Evolutionary conservation across 2,888 invertebrate genomes (phyloP).

Genomic region (Sisyra nigra): DNA sequence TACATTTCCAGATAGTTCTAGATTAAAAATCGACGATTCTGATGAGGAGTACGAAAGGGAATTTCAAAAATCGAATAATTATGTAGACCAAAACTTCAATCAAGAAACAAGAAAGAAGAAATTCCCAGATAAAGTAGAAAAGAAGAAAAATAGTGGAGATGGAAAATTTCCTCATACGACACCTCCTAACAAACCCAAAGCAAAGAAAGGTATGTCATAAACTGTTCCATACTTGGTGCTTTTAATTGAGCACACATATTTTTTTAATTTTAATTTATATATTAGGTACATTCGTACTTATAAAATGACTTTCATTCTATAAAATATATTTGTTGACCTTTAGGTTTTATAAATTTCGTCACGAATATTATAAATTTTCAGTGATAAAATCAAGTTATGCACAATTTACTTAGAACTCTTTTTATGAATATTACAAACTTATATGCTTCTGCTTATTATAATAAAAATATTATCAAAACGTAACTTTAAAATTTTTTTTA

Average conservation of each 20-base stretch:
- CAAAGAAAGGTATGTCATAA: slow-evolving; percentile 1
- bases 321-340: too few relatives aligned
- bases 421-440: too few relatives aligned
- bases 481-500: too few relatives aligned
- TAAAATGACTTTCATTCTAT: too few relatives aligned
- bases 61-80: background rate
- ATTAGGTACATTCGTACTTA: too few relatives aligned
- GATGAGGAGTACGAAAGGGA: background rate
- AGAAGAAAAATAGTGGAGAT: background rate
- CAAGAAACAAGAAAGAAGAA: background rate
- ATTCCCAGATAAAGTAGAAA: background rate
- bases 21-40: background rate
- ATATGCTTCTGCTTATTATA: too few relatives aligned
- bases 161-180: background rate
- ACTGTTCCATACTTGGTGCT: background rate
- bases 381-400: background rate
- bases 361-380: background rate
- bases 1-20: background rate
- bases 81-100: background rate
- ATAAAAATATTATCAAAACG: too few relatives aligned
- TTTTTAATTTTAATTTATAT: too few relatives aligned
- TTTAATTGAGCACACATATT: background rate
- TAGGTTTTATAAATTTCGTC: background rate
- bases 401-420: too few relatives aligned
- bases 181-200: background rate